Evolutionary conservation across 2,888 invertebrate genomes (phyloP).

Genomic region (Helleia helle): DNA sequence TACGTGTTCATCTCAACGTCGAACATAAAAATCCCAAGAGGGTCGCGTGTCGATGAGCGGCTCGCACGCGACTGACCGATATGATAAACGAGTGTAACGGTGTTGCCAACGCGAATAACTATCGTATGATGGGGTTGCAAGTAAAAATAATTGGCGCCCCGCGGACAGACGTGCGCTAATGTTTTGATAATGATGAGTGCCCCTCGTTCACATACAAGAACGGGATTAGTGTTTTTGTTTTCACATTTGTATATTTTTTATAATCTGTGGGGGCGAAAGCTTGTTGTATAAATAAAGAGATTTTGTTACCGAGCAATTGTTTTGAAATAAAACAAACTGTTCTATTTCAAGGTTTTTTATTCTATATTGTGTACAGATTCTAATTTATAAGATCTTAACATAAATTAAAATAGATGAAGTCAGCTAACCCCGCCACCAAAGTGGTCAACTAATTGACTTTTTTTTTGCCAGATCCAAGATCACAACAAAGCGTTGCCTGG

Average conservation of each 20-base stretch:
- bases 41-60: constrained; percentile 25
- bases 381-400: too few relatives aligned
- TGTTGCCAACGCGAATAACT: constrained; percentile 54
- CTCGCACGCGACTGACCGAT: constrained; percentile 42
- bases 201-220: constrained; percentile 35
- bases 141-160: constrained; percentile 68
- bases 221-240: constrained; percentile 53
- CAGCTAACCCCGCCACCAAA: too few relatives aligned
- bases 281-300: constrained; percentile 35
- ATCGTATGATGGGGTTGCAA: constrained; percentile 59
- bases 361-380: not conserved
- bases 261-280: constrained; percentile 26
- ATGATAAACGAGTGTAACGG: constrained; percentile 49
- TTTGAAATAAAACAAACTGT: too few relatives aligned
- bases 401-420: too few relatives aligned
- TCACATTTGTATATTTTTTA: constrained; percentile 44
- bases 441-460: too few relatives aligned
- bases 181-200: constrained; percentile 67
- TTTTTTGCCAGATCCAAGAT: too few relatives aligned
- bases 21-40: constrained; percentile 19
- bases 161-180: constrained; percentile 57
- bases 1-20: constrained; percentile 19
- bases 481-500: too few relatives aligned
- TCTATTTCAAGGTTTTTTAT: constrained; percentile 13
- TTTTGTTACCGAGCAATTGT: constrained; percentile 14